phyloP scores from a whole-genome alignment of 2,113 vertebrate species.

The Willisornis vidua region DNA sequence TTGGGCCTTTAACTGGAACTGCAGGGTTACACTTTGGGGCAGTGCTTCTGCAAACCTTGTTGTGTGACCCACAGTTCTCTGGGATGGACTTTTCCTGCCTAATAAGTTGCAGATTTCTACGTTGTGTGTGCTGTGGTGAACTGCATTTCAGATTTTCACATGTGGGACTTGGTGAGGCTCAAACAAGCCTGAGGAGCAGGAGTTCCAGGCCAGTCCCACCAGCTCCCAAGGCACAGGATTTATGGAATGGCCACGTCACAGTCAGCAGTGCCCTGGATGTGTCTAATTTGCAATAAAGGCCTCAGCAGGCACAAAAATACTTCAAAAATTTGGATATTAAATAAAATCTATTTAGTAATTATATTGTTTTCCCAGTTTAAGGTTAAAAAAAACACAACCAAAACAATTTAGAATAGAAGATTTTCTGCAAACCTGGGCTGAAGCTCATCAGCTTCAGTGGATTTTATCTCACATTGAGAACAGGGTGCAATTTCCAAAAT shows the following conservation, averaged over 20 bases:
- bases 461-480: neutral
- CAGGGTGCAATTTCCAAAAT: neutral
- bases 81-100: neutral
- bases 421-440: neutral
- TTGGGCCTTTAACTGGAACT: neutral
- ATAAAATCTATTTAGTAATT: neutral
- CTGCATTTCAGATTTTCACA: neutral
- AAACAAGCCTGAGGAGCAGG: fast-evolving
- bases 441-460: neutral
- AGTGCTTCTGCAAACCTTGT: neutral
- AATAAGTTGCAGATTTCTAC: neutral
- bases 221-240: fast-evolving
- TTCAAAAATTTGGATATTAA: fast-evolving
- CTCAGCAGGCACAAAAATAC: fast-evolving
- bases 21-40: neutral
- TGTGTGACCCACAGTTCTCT: neutral
- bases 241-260: fast-evolving
- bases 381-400: too few species aligned
- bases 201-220: neutral
- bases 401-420: neutral
- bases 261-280: fast-evolving
- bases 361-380: neutral
- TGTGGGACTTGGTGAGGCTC: fast-evolving
- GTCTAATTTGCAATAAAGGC: neutral
- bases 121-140: fast-evolving